Percentiles rank a stretch among this genome's conserved stretches.
Evolutionary conservation across 2,113 vertebrate species (phyloP).

Genomic region (Pteropus alecto): DNA sequence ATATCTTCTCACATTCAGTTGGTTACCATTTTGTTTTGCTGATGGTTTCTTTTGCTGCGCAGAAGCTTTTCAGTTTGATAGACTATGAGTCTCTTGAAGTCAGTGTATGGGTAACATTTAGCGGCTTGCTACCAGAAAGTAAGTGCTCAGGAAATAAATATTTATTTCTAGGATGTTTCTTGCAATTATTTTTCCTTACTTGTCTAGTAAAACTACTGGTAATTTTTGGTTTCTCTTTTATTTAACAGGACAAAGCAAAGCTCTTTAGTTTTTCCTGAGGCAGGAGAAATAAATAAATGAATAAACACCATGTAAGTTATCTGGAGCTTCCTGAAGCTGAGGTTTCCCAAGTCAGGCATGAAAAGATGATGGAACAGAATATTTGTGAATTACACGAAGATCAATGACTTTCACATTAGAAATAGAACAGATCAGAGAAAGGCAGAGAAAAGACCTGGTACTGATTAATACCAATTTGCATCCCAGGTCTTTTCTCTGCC

Average conservation of each 20-base stretch:
- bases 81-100: background rate
- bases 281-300: background rate
- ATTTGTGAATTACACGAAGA: background rate
- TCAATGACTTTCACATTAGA: background rate
- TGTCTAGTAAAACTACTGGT: conserved; percentile 83
- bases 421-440: background rate
- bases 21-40: too few species aligned
- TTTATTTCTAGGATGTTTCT: conserved; percentile 73
- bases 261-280: conserved; percentile 65
- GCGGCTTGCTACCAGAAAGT: background rate
- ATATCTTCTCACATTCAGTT: too few species aligned
- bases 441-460: background rate
- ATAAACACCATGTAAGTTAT: background rate
- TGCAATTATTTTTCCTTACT: conserved; percentile 84
- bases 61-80: too few species aligned
- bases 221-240: conserved; percentile 87
- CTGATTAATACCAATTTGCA: background rate
- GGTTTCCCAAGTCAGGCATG: background rate
- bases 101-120: background rate
- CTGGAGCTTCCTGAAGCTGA: background rate
- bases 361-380: background rate
- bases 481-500: background rate
- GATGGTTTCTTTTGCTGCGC: too few species aligned
- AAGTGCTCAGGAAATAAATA: background rate
- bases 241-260: conserved; percentile 82